phyloP scores from a whole-genome alignment of 2,888 invertebrate genomes.

The Oscheius sp. region DNA sequence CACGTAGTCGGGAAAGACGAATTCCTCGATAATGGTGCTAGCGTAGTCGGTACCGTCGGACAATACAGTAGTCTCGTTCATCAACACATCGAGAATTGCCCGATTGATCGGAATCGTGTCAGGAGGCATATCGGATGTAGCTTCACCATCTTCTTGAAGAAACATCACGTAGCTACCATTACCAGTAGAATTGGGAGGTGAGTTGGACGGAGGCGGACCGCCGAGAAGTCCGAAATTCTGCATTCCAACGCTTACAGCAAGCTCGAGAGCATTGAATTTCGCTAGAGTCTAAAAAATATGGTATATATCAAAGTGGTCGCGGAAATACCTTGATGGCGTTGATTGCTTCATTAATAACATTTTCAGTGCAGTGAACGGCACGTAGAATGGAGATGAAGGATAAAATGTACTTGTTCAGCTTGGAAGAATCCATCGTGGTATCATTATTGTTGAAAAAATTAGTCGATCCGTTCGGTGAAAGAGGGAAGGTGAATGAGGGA shows the following conservation, averaged over 20 bases:
- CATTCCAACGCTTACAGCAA: conserved; percentile 24
- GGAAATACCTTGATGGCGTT: conserved; percentile 13
- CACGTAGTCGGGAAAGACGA: not conserved
- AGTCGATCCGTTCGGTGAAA: not conserved
- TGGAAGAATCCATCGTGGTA: not conserved
- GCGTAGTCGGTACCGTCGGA: conserved; percentile 24
- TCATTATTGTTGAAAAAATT: conserved; percentile 5
- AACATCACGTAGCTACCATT: conserved; percentile 4
- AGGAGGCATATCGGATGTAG: not conserved
- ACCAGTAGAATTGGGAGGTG: conserved; percentile 2
- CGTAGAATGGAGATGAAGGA: conserved; percentile 8
- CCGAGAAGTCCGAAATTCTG: conserved; percentile 7
- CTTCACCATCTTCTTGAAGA: conserved; percentile 14
- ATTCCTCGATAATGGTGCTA: not conserved
- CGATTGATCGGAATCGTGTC: conserved; percentile 5
- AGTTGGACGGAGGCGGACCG: not conserved
- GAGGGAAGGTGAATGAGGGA: conserved; percentile 1
- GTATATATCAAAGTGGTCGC: not conserved
- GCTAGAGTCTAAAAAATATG: not conserved
- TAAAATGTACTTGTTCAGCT: conserved; percentile 11
- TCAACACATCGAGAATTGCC: conserved; percentile 4
- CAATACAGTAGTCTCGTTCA: conserved; percentile 12
- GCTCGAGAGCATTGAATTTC: conserved; percentile 1
- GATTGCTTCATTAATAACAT: conserved; percentile 10
- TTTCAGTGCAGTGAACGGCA: conserved; percentile 4